Base-by-base conservation (phyloP, 2,797 vertebrate species). In the Gephyroberyx darwinii region DNA sequence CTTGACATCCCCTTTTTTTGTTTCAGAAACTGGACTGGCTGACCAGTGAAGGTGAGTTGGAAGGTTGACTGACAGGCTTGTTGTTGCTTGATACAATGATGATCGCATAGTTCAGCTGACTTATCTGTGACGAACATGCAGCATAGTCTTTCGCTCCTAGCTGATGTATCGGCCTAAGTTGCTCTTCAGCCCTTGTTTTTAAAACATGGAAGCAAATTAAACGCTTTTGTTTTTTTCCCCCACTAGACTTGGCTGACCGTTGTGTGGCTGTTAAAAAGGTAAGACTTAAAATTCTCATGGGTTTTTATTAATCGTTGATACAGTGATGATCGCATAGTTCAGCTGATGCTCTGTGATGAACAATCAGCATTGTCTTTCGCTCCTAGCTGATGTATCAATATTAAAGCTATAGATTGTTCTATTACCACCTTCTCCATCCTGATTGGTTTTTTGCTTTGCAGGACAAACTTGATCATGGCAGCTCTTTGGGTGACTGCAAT, bases 271-370 rank as follows among this genome's bases (percentile, higher is more conserved):
- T 16, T 16, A 54, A 39, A 19, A 17, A 30, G 63, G 63, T 65
- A 9, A n/a, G 51, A 26, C 41, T 65, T 31, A 2, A 20, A 5
- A 20, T n/a, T 26, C 8, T 22, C 17, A 5, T n/a, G 1, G 0
- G 1, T 14, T 1, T 12, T 22, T 4, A 6, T 9, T 14, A 0
- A 20, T 8, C 0, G 13, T 1, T 51, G 84, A 78, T 93, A 87
- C 89, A 71, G 39, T 96, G 96, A 96, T 97, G 95, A 95, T 1
- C 0, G 78, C 87, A 92, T 94, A 96, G 96, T 97, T 96, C 95
- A 96, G 79, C 96, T 83, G 95, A 96, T 85, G 3, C 19, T 65
- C 68, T 0, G 0, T 96, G 95, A 90, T 86, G 93, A 94, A 74
- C 86, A 82, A 20, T 13, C 26, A 8, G 50, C 2, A 5, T 74